Percentiles rank a stretch among this genome's conserved stretches.
Conservation (phyloP, 2,797 vertebrate species). For the Sebastes paucispinis region DNA sequence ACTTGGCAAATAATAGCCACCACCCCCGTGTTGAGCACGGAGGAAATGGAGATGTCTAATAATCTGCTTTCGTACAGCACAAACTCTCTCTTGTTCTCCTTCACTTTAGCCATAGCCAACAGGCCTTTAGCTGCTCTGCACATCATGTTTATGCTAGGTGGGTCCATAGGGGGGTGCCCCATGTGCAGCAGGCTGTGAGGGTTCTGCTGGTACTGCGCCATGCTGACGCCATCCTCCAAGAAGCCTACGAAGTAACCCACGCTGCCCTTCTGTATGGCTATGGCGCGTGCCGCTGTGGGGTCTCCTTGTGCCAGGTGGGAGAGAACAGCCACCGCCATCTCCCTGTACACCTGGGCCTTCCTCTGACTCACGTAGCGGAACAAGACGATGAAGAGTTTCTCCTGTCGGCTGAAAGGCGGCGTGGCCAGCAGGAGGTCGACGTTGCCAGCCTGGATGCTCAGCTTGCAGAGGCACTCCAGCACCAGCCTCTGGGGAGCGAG, state of each 20-base stretch:
- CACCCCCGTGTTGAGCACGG: slow-evolving; percentile 94
- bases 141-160: slow-evolving; percentile 98
- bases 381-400: slow-evolving; percentile 94
- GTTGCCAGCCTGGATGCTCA: slow-evolving; percentile 97
- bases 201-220: slow-evolving; percentile 97
- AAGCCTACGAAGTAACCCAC: slow-evolving; percentile 95
- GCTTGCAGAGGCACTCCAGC: slow-evolving; percentile 98
- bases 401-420: slow-evolving; percentile 94
- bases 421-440: slow-evolving; percentile 98
- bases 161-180: slow-evolving; percentile 89
- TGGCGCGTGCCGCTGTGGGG: slow-evolving; percentile 90
- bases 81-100: slow-evolving; percentile 96
- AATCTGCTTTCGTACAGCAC: slow-evolving; percentile 96
- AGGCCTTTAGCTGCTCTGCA: slow-evolving; percentile 97
- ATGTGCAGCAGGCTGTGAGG: slow-evolving; percentile 95
- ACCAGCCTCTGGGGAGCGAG: slow-evolving; percentile 96
- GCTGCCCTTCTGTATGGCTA: slow-evolving; percentile 95
- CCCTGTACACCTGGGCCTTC: slow-evolving; percentile 96
- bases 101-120: slow-evolving; percentile 95
- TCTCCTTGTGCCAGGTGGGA: slow-evolving; percentile 98
- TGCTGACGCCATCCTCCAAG: slow-evolving; percentile 95
- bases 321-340: slow-evolving; percentile 98
- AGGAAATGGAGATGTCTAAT: slow-evolving; percentile 98
- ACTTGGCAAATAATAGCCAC: slow-evolving; percentile 96
- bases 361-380: slow-evolving; percentile 95